Conservation (phyloP, 37 sponge, comb jelly and placozoan species). For the Haliclona indistincta region DNA sequence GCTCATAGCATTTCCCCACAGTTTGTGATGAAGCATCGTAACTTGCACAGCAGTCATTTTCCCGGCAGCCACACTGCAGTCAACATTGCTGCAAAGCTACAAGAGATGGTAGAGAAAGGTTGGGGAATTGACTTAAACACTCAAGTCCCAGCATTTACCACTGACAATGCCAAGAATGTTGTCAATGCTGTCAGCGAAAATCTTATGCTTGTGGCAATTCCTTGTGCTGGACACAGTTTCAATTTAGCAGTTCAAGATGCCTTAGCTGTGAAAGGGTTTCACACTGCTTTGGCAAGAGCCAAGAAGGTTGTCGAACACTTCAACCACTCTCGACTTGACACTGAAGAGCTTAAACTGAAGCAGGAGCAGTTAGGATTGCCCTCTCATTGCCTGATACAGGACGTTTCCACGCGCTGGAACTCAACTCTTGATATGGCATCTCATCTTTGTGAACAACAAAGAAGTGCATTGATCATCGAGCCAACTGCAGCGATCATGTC, state of each 20-base stretch:
- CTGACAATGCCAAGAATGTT: slow-evolving; percentile 25
- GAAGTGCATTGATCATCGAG: too few species aligned
- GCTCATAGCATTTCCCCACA: slow-evolving; percentile 21
- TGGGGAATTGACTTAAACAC: slow-evolving; percentile 22
- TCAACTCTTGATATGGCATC: slow-evolving; percentile 35
- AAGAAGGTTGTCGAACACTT: slow-evolving; percentile 27
- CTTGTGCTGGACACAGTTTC: slow-evolving; percentile 31
- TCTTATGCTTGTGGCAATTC: slow-evolving; percentile 20
- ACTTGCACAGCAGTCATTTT: slow-evolving; percentile 24
- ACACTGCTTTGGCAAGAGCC: slow-evolving; percentile 15
- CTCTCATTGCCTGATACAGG: slow-evolving; percentile 30
- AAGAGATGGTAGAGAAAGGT: not conserved
- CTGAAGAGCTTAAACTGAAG: slow-evolving; percentile 14
- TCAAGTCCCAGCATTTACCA: slow-evolving; percentile 30
- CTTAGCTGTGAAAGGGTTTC: slow-evolving; percentile 10
- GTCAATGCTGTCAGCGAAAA: slow-evolving; percentile 33
- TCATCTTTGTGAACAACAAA: slow-evolving; percentile 36
- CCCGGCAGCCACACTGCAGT: slow-evolving; percentile 33
- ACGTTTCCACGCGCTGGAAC: slow-evolving; percentile 23
- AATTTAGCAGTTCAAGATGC: slow-evolving; percentile 40
- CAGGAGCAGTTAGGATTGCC: slow-evolving; percentile 32
- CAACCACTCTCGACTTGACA: slow-evolving; percentile 30
- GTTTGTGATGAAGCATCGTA: slow-evolving; percentile 32
- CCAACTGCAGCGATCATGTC: too few species aligned
- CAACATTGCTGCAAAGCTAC: slow-evolving; percentile 23